Evolutionary conservation across 2,797 vertebrate species (phyloP).

Genomic region (Rhinatrema bivittatum): DNA sequence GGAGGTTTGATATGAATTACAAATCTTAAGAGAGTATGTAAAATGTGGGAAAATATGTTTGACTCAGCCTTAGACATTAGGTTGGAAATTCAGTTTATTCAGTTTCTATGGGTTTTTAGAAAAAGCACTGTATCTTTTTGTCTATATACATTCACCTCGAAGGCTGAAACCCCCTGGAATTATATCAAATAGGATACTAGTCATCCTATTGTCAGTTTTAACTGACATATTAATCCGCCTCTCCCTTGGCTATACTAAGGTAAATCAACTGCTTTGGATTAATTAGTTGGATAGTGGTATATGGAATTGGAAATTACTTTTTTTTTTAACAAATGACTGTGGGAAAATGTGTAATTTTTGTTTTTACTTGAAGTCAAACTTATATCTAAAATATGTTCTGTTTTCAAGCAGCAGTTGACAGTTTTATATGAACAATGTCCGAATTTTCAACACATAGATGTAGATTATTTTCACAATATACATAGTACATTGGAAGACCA

Average conservation of each 20-base stretch:
- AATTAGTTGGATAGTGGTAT: slow-evolving; percentile 26
- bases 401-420: no score
- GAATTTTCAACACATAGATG: no score
- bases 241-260: slow-evolving; percentile 26
- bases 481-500: not conserved
- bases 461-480: not conserved
- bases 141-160: slow-evolving; percentile 22
- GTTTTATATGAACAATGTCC: no score
- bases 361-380: not conserved
- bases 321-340: slow-evolving; percentile 9
- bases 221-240: slow-evolving; percentile 53
- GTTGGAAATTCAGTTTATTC: no score
- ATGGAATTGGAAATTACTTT: slow-evolving; percentile 4
- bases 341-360: slow-evolving; percentile 25
- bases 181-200: slow-evolving; percentile 26
- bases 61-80: no score
- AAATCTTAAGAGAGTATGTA: no score
- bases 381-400: no score
- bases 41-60: no score
- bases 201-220: slow-evolving; percentile 44
- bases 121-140: slow-evolving; percentile 7
- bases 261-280: slow-evolving; percentile 26
- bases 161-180: slow-evolving; percentile 31
- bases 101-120: slow-evolving; percentile 10
- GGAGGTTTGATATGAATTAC: no score